phyloP scores from a whole-genome alignment of 1,140 invertebrate genomes.

The Orchesella cincta region DNA sequence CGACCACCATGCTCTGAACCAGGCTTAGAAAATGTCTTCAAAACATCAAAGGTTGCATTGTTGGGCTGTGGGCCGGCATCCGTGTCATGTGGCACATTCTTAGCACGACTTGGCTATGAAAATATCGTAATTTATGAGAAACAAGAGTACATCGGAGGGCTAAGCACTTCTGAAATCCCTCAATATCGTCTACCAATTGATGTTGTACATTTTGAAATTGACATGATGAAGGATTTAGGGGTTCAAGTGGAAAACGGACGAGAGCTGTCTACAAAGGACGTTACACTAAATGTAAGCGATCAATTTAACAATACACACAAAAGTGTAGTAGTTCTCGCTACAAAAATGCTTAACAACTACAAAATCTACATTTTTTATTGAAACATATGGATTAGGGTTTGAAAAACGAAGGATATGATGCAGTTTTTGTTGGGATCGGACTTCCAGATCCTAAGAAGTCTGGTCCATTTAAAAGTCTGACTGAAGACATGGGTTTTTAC shows the following conservation, averaged over 20 bases:
- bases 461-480: slow-evolving; percentile 78
- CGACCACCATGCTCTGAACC: slow-evolving; percentile 66
- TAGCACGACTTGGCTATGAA: slow-evolving; percentile 87
- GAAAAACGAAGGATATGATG: slow-evolving; percentile 69
- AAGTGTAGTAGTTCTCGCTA: neutral
- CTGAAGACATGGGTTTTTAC: slow-evolving; percentile 81
- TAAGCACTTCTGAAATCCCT: slow-evolving; percentile 93
- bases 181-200: slow-evolving; percentile 92
- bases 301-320: neutral
- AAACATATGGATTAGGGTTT: slow-evolving; percentile 67
- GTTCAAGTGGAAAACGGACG: slow-evolving; percentile 77
- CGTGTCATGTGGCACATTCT: slow-evolving; percentile 94
- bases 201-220: slow-evolving; percentile 90
- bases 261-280: slow-evolving; percentile 65
- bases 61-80: slow-evolving; percentile 94
- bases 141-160: slow-evolving; percentile 79
- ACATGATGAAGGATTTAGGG: slow-evolving; percentile 87
- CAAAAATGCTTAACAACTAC: slow-evolving; percentile 6
- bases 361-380: slow-evolving; percentile 21
- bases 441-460: slow-evolving; percentile 84
- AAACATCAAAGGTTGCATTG: slow-evolving; percentile 76
- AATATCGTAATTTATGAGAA: slow-evolving; percentile 93
- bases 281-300: slow-evolving; percentile 69
- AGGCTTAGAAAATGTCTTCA: slow-evolving; percentile 61
- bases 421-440: slow-evolving; percentile 91